Conservation (phyloP, 2,113 vertebrate genomes). For the Eira barbara region DNA sequence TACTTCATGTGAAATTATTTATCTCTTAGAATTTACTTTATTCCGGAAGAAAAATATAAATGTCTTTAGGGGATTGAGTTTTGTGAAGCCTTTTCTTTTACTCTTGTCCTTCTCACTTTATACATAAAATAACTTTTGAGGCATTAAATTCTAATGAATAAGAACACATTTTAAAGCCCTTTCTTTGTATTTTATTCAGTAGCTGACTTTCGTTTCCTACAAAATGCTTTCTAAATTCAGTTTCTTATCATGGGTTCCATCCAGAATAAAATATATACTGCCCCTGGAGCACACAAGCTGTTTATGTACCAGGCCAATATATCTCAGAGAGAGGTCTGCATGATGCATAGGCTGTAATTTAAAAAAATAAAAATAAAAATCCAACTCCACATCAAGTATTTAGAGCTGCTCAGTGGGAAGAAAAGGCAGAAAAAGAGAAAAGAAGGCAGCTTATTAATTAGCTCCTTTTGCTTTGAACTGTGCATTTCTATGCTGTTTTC, state of each 20-base stretch:
- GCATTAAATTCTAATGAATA: constrained; percentile 71
- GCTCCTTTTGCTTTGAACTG: constrained; percentile 61
- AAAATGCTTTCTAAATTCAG: constrained; percentile 74
- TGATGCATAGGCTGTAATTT: constrained; percentile 60
- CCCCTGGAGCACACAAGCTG: constrained; percentile 75
- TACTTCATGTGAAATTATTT: constrained; percentile 66
- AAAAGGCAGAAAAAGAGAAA: constrained; percentile 38
- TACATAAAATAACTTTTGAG: constrained; percentile 68
- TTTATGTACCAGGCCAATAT: constrained; percentile 68
- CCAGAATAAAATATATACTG: constrained; percentile 70
- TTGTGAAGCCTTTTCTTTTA: constrained; percentile 47
- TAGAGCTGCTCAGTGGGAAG: constrained; percentile 69
- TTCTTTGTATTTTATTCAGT: constrained; percentile 70
- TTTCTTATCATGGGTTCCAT: constrained; percentile 72
- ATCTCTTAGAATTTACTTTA: constrained; percentile 64
- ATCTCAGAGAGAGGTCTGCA: constrained; percentile 67
- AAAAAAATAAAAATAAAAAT: constrained; percentile 71
- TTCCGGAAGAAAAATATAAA: constrained; percentile 67
- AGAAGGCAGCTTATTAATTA: constrained; percentile 69
- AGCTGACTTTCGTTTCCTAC: constrained; percentile 55
- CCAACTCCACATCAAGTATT: constrained; percentile 59
- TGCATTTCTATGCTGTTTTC: constrained; percentile 33
- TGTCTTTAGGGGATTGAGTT: constrained; percentile 54
- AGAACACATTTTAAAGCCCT: constrained; percentile 52
- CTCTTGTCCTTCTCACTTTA: constrained; percentile 62